Percentiles rank a stretch among this genome's conserved stretches.
phyloP scores from a whole-genome alignment of 2,888 invertebrate genomes.

The Strigamia maritima region DNA sequence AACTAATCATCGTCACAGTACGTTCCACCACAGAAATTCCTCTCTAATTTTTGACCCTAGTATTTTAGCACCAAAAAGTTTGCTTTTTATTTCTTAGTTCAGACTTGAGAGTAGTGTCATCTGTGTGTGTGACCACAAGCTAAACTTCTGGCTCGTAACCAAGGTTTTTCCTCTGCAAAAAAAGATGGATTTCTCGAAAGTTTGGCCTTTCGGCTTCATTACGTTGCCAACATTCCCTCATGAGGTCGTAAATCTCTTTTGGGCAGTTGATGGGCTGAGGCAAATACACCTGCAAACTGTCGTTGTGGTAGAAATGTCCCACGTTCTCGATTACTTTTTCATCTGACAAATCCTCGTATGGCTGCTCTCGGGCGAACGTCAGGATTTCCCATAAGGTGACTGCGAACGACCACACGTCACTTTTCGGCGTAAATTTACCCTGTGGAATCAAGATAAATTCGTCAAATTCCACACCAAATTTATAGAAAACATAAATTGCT shows the following conservation, averaged over 20 bases:
- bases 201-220: slow-evolving; percentile 75
- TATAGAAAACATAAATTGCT: background rate
- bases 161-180: slow-evolving; percentile 72
- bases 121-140: background rate
- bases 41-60: background rate
- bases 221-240: slow-evolving; percentile 88
- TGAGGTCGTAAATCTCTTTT: slow-evolving; percentile 82
- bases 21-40: background rate
- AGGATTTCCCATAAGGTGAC: slow-evolving; percentile 84
- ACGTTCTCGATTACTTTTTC: slow-evolving; percentile 79
- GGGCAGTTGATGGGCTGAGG: slow-evolving; percentile 74
- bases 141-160: slow-evolving; percentile 52
- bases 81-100: background rate
- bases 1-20: background rate
- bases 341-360: slow-evolving; percentile 74
- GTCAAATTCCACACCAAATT: slow-evolving; percentile 43
- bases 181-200: slow-evolving; percentile 83
- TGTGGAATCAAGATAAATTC: slow-evolving; percentile 60
- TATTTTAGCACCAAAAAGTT: slow-evolving; percentile 12
- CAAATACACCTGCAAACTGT: slow-evolving; percentile 66
- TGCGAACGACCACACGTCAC: slow-evolving; percentile 85
- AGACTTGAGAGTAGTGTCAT: background rate
- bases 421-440: slow-evolving; percentile 81
- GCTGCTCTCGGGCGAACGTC: slow-evolving; percentile 76
- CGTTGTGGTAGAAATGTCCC: slow-evolving; percentile 71